phyloP scores from a whole-genome alignment of 1,140 invertebrate species.

The Periplaneta americana region DNA sequence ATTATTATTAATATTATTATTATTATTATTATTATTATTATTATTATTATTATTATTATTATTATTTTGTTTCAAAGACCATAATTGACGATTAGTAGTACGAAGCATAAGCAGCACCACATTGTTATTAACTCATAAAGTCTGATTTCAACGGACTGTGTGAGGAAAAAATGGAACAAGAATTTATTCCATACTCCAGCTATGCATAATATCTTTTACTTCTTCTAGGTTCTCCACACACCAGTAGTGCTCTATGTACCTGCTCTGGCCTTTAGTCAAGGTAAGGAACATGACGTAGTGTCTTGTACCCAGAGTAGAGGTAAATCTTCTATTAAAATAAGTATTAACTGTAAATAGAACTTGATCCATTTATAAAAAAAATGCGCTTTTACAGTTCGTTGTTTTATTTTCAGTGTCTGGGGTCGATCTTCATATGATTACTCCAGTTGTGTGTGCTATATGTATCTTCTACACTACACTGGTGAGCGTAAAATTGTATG shows the following conservation, averaged over 20 bases:
- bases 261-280: conserved; percentile 69
- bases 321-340: background rate
- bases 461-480: conserved; percentile 24
- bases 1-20: no score
- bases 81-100: no score
- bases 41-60: no score
- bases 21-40: no score
- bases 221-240: conserved; percentile 41
- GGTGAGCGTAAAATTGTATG: conserved; percentile 16
- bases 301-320: no score
- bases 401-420: conserved; percentile 21
- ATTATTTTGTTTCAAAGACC: no score
- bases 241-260: conserved; percentile 69
- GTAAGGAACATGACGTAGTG: conserved; percentile 31
- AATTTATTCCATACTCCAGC: no score
- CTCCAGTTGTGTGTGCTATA: conserved; percentile 16
- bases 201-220: background rate
- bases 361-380: background rate
- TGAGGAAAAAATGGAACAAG: no score
- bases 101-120: no score
- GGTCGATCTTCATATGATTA: conserved; percentile 18
- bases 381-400: conserved; percentile 6
- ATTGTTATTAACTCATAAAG: no score
- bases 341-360: background rate
- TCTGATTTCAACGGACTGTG: no score